Percentiles rank a stretch among this genome's conserved stretches.
These are phyloP conservation scores for Limnephilus auricula DNA, from an alignment of 2,888 invertebrate genomes.

Conservation along the genomic window DNA sequence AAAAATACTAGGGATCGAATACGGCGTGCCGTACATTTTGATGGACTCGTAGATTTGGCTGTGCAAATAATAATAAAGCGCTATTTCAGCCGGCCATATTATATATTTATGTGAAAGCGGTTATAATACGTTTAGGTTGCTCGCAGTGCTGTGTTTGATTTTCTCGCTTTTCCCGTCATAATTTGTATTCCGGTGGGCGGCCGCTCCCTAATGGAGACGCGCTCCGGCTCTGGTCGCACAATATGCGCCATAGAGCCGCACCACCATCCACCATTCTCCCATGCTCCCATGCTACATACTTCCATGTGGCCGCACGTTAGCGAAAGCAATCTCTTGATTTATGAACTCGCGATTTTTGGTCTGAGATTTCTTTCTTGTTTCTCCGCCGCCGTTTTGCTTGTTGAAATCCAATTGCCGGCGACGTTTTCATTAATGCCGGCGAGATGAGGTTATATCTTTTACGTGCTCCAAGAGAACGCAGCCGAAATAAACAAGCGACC, in stretches of 20 bases:
- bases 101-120: too few species aligned
- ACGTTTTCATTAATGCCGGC: constrained; percentile 57
- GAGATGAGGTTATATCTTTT: constrained; percentile 55
- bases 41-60: background rate
- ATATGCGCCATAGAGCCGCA: too few species aligned
- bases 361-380: constrained; percentile 53
- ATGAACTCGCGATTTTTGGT: constrained; percentile 51
- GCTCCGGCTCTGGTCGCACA: constrained; percentile 20
- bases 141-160: constrained; percentile 48
- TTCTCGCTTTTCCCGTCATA: constrained; percentile 46
- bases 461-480: constrained; percentile 37
- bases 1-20: background rate
- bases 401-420: constrained; percentile 57
- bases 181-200: constrained; percentile 63
- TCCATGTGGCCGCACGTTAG: constrained; percentile 42
- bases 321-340: constrained; percentile 61
- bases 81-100: background rate
- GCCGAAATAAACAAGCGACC: constrained; percentile 15
- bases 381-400: constrained; percentile 33
- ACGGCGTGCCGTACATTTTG: background rate
- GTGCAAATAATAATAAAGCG: background rate
- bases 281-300: background rate
- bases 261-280: background rate
- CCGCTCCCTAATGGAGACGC: constrained; percentile 63
- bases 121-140: constrained; percentile 44